Evolutionary conservation across 2,113 vertebrate species (phyloP).

Genomic region (Eonycteris spelaea): DNA sequence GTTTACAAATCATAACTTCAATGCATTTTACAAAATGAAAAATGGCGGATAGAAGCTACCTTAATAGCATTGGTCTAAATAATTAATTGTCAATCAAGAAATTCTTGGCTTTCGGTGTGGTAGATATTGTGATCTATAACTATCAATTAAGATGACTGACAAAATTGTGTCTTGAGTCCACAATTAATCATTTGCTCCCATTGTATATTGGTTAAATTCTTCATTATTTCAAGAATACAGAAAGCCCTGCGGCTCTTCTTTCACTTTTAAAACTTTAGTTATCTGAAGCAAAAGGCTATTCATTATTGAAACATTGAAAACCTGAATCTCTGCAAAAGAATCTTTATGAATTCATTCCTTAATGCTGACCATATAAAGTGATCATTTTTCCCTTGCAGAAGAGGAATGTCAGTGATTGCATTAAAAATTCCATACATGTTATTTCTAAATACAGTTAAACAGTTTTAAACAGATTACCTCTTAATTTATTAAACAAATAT

Average conservation of each 20-base stretch:
- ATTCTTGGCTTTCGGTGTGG: slow-evolving; percentile 76
- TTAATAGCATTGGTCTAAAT: slow-evolving; percentile 77
- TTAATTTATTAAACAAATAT: neutral
- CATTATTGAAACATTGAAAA: slow-evolving; percentile 47
- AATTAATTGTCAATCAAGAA: slow-evolving; percentile 80
- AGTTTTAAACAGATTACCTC: neutral
- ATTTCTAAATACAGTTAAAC: neutral
- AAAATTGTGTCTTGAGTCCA: slow-evolving; percentile 63
- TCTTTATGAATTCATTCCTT: slow-evolving; percentile 55
- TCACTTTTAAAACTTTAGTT: slow-evolving; percentile 73
- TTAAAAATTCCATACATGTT: neutral
- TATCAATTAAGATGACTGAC: slow-evolving; percentile 73
- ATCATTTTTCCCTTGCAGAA: neutral
- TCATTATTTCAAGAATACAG: slow-evolving; percentile 50
- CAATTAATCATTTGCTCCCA: slow-evolving; percentile 59
- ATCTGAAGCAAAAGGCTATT: slow-evolving; percentile 64
- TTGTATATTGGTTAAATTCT: slow-evolving; percentile 57
- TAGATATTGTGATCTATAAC: slow-evolving; percentile 75
- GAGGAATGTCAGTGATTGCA: neutral
- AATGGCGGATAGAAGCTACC: slow-evolving; percentile 66
- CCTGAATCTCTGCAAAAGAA: neutral
- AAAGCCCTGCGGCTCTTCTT: slow-evolving; percentile 64
- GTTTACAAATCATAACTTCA: neutral
- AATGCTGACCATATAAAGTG: neutral
- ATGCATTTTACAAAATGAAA: slow-evolving; percentile 66